Base-by-base conservation (phyloP, 1,140 invertebrate genomes). In the Drosophila dunni region DNA sequence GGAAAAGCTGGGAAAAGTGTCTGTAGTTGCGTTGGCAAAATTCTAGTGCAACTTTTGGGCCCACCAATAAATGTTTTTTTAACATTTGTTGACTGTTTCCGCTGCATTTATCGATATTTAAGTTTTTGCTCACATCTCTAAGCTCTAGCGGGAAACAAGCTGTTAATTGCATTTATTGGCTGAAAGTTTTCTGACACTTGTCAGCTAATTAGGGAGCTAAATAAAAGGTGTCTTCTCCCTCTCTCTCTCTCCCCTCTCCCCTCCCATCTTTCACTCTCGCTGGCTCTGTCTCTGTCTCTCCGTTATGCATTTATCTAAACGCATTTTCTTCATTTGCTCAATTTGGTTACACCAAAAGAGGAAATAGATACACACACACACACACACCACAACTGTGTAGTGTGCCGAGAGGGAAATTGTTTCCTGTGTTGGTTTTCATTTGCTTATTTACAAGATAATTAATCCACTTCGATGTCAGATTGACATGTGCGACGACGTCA, bases 401-500 rank as follows among this genome's bases (percentile, higher is more conserved):
- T 7, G 29, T n/a, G 29, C 38, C 4, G 24, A 48, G 63, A 40
- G 50, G 36, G 70, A 70, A 70, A 36, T 48, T 38, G 20, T 46
- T 75, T 71, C 60, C 73, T 75, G 72, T 64, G 20, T 53, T 53
- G 50, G 50, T 53, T 53, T 29, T 53, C 50, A 33, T 71, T 57
- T 50, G 72, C 46, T 13, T 71, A 65, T 71, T 75, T 65, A 71
- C 54, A 58, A 71, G 61, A 71, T 75, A 75, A 75, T 75, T 71
- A 75, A 75, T 71, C 73, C 68, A 64, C 67, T 65, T 75, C 73
- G 73, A 75, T 71, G 73, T 75, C 73, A 65, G 46, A 71, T 75
- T 60, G 67, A 75, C 73, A 75, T 75, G 73, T 70, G 61, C 56
- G 50, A 10, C 24, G 24, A 29, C 24, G 24, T 29, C 63, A 34